Evolutionary conservation across 2,113 vertebrate genomes (phyloP).

Genomic region (Zeus faber): DNA sequence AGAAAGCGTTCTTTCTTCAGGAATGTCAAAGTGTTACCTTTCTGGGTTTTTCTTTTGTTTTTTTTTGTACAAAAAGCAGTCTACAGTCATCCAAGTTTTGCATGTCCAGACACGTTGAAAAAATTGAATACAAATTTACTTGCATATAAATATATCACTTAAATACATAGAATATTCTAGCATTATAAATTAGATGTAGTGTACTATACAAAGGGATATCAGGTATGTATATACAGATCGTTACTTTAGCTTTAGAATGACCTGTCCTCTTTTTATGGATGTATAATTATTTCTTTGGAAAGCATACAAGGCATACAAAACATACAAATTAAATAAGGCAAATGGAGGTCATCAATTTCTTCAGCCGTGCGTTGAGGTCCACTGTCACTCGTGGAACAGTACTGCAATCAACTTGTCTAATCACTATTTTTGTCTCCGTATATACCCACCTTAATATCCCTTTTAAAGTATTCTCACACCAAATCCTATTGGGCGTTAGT

Average conservation of each 20-base stretch:
- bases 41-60: conserved; percentile 22
- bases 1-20: conserved; percentile 32
- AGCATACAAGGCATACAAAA: conserved; percentile 43
- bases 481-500: conserved; percentile 44
- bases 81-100: conserved; percentile 38
- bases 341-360: conserved; percentile 32
- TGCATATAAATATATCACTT: conserved; percentile 73
- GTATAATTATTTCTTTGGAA: conserved; percentile 63
- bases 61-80: conserved; percentile 15
- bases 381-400: conserved; percentile 10
- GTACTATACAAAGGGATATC: conserved; percentile 60
- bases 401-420: conserved; percentile 26
- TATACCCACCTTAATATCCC: conserved; percentile 60
- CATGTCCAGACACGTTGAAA: conserved; percentile 32
- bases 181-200: conserved; percentile 68
- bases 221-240: conserved; percentile 49
- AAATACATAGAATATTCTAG: conserved; percentile 67
- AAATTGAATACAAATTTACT: conserved; percentile 60
- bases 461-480: conserved; percentile 47
- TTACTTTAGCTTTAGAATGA: conserved; percentile 27
- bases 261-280: conserved; percentile 37
- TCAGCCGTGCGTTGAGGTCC: conserved; percentile 13
- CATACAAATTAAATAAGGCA: conserved; percentile 34
- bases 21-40: conserved; percentile 64
- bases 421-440: conserved; percentile 34